These are phyloP conservation scores for Amphiprion clarkii DNA, from an alignment of 2,797 vertebrate genomes.

Conservation along the genomic window DNA sequence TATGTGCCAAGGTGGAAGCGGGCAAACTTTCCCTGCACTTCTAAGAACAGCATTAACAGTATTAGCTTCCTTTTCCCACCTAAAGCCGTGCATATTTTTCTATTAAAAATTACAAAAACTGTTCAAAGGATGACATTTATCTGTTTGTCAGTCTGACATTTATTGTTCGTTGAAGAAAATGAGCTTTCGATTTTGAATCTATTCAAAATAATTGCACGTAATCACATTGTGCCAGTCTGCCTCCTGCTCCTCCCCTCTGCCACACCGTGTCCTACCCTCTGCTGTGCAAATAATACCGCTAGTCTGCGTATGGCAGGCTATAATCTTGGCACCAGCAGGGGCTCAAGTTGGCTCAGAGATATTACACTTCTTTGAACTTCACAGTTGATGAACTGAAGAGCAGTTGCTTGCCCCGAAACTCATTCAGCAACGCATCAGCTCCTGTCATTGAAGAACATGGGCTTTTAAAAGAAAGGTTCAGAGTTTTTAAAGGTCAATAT, in stretches of 20 bases:
- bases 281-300: constrained; percentile 75
- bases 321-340: constrained; percentile 69
- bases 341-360: constrained; percentile 58
- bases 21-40: constrained; percentile 4
- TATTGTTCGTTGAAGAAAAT: constrained; percentile 41
- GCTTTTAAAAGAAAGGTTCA: not conserved
- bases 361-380: constrained; percentile 57
- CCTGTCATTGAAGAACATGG: not conserved
- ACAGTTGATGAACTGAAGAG: constrained; percentile 53
- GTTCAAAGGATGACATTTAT: constrained; percentile 16
- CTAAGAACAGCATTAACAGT: constrained; percentile 8
- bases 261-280: constrained; percentile 56
- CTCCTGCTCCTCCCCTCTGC: constrained; percentile 64
- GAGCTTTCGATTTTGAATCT: constrained; percentile 58
- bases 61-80: not conserved
- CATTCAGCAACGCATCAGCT: constrained; percentile 2
- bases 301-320: constrained; percentile 65
- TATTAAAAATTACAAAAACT: not conserved
- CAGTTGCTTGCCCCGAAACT: constrained; percentile 33
- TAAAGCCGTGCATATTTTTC: constrained; percentile 3
- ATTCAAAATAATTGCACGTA: constrained; percentile 67
- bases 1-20: not conserved
- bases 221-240: constrained; percentile 63
- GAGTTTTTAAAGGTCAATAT: not conserved
- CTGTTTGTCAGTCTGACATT: constrained; percentile 21